Conservation (phyloP, 1,140 invertebrate genomes). For the Solenopsis invicta region DNA sequence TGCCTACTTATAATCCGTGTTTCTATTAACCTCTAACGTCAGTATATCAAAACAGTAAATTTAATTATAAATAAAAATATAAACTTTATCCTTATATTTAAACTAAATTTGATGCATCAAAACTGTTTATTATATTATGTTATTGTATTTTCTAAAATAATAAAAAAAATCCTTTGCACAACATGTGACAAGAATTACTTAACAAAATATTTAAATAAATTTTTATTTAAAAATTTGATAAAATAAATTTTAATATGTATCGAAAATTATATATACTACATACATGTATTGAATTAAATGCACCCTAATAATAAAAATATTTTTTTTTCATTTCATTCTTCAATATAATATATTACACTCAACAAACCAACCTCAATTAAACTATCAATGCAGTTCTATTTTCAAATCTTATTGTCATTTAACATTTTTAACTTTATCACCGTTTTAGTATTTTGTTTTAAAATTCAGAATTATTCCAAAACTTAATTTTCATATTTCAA, state of each 20-base stretch:
- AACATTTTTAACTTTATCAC: slow-evolving; percentile 54
- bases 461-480: neutral
- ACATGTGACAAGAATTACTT: neutral
- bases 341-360: slow-evolving; percentile 38
- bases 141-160: neutral
- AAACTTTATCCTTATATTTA: neutral
- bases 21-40: slow-evolving; percentile 7
- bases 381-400: slow-evolving; percentile 40
- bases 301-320: neutral
- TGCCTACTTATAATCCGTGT: neutral
- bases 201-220: neutral
- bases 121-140: slow-evolving; percentile 6
- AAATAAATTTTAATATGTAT: slow-evolving; percentile 12
- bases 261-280: neutral
- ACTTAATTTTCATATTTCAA: neutral
- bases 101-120: neutral
- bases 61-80: neutral
- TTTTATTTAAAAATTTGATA: slow-evolving; percentile 6
- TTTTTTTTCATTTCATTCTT: neutral
- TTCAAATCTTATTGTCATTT: slow-evolving; percentile 69
- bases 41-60: neutral
- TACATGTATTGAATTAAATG: neutral
- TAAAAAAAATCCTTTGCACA: neutral
- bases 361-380: slow-evolving; percentile 6
- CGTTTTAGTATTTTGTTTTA: slow-evolving; percentile 12